Percentiles rank a stretch among this genome's conserved stretches.
phyloP scores from a whole-genome alignment of 2,888 invertebrate genomes.

The Nephrotoma appendiculata region DNA sequence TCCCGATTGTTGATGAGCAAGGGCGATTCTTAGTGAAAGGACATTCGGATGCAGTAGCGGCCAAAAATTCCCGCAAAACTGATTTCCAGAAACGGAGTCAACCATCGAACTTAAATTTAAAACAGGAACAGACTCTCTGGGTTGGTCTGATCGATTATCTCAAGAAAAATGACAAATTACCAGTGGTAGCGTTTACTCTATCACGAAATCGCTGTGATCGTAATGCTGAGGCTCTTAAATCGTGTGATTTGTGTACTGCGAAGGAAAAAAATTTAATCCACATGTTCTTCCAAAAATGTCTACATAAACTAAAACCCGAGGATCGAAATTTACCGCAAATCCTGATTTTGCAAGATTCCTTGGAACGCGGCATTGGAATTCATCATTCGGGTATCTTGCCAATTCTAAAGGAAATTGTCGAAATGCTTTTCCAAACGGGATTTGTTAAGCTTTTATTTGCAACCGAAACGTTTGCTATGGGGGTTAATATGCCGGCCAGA shows the following conservation, averaged over 20 bases:
- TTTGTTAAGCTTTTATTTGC: slow-evolving; percentile 88
- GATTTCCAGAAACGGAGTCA: slow-evolving; percentile 13
- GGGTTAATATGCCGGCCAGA: slow-evolving; percentile 98
- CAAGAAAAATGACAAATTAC: slow-evolving; percentile 66
- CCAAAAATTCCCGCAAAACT: slow-evolving; percentile 24
- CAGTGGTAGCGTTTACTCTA: slow-evolving; percentile 87
- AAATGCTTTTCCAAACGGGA: slow-evolving; percentile 89
- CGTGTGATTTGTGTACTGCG: slow-evolving; percentile 66
- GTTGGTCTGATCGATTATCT: slow-evolving; percentile 71
- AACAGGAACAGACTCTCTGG: slow-evolving; percentile 73
- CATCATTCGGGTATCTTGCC: slow-evolving; percentile 98
- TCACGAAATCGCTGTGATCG: slow-evolving; percentile 49
- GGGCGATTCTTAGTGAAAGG: slow-evolving; percentile 51
- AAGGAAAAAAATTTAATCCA: slow-evolving; percentile 74
- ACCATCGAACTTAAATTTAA: slow-evolving; percentile 31
- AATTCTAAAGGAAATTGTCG: slow-evolving; percentile 97
- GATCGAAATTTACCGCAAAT: slow-evolving; percentile 86
- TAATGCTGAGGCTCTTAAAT: slow-evolving; percentile 42
- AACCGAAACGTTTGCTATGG: slow-evolving; percentile 99
- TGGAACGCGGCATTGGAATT: slow-evolving; percentile 83
- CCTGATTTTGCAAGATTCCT: slow-evolving; percentile 45
- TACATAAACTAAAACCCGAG: slow-evolving; percentile 66
- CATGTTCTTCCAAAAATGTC: slow-evolving; percentile 72
- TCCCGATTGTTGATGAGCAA: slow-evolving; percentile 63
- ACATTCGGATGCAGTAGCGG: slow-evolving; percentile 41